These are phyloP conservation scores for Timema podura DNA, from an alignment of 2,888 invertebrate genomes.

Conservation along the genomic window DNA sequence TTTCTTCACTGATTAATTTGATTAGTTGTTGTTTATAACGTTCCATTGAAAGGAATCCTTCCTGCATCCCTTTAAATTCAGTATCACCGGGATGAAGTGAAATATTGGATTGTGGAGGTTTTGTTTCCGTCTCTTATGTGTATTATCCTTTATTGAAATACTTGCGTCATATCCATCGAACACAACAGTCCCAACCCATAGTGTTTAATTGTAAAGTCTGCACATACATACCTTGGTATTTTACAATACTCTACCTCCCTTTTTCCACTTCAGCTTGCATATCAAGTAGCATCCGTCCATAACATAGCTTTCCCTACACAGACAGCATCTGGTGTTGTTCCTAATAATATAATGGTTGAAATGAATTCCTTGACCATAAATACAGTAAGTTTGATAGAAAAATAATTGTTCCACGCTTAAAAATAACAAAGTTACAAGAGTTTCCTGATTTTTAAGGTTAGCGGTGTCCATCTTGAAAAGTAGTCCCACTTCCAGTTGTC, in stretches of 20 bases:
- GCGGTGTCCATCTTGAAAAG: too few relatives aligned
- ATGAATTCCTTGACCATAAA: too few relatives aligned
- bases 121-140: not conserved
- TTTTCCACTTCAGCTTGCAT: slow-evolving; percentile 10
- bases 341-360: not conserved
- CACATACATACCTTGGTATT: not conserved
- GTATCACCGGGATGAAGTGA: not conserved
- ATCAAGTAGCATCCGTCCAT: not conserved
- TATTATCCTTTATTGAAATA: slow-evolving; percentile 9
- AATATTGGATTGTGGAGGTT: not conserved
- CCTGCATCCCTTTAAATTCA: not conserved
- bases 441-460: too few relatives aligned
- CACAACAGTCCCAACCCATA: slow-evolving; percentile 10
- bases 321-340: not conserved
- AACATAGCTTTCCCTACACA: not conserved
- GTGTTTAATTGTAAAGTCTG: not conserved
- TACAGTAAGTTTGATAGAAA: too few relatives aligned
- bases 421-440: too few relatives aligned
- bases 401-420: too few relatives aligned
- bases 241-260: not conserved
- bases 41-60: too few relatives aligned
- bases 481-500: too few relatives aligned
- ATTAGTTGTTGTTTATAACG: too few relatives aligned
- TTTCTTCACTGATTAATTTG: too few relatives aligned
- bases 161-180: slow-evolving; percentile 1